Evolutionary conservation across 2,888 invertebrate genomes (phyloP).

Genomic region (Tinea pellionella): DNA sequence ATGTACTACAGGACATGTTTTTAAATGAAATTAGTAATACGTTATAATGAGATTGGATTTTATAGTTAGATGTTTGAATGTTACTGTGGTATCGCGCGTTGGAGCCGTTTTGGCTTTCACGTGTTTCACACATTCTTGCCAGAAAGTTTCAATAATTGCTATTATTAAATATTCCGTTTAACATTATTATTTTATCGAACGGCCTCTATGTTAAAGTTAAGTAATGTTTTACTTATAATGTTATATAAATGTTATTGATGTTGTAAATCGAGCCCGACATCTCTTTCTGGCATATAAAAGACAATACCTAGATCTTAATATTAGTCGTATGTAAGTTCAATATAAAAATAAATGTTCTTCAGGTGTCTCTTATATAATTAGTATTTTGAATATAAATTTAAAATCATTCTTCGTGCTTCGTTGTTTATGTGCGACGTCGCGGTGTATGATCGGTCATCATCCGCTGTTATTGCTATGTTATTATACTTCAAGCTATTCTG

Average conservation of each 20-base stretch:
- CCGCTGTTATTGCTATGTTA: neutral
- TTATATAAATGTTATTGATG: neutral
- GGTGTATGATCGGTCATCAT: conserved; percentile 1
- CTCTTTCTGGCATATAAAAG: conserved; percentile 65
- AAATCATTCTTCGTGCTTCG: conserved; percentile 6
- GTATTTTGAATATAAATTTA: conserved; percentile 47
- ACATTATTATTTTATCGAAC: neutral
- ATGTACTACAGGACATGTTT: neutral
- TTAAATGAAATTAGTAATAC: conserved; percentile 23
- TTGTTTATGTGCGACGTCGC: conserved; percentile 5
- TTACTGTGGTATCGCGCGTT: neutral
- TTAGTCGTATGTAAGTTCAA: conserved; percentile 63
- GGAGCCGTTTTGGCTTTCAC: neutral
- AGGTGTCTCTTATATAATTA: conserved; percentile 58
- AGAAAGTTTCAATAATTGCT: neutral
- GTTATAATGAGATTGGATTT: conserved; percentile 52
- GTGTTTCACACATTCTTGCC: neutral
- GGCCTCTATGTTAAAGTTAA: neutral
- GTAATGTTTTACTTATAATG: neutral
- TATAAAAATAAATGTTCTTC: conserved; percentile 60
- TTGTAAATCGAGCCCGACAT: neutral
- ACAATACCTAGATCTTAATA: conserved; percentile 71
- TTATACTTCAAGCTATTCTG: conserved; percentile 6
- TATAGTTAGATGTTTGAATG: conserved; percentile 33
- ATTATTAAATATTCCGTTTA: neutral